Evolutionary conservation across 2,888 invertebrate genomes (phyloP), one percentile per base, ranked within the genome.

Genomic region (Machimus atricapillus): DNA sequence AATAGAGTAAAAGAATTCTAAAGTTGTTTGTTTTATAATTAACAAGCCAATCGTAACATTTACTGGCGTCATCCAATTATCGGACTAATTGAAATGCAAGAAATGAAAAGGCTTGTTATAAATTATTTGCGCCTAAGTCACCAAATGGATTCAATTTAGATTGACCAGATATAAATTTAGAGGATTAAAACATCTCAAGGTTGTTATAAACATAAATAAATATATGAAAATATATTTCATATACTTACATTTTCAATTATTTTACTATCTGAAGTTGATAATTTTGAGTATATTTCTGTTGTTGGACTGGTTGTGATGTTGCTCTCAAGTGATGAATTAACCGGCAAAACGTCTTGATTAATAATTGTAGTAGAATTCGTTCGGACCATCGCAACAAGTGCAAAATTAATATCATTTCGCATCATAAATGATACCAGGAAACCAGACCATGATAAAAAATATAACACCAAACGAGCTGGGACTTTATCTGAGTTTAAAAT

Each of bases 361-460:
- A 40, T 40, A 37, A 19, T 66, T 31, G 12, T 58, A n/a, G 66
- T 40, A 8, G 77, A 77, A 56, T 86, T 78, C 5, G 90, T 87
- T 34, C 89, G 88, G 12, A 94, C 95, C 96, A 96, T 96, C 7
- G 95, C 95, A 31, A 95, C 95, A 89, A 96, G 94, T 1, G 95
- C 95, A 89, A 96, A 93, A 91, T 96, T 96, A 90, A 96, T 96
- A 91, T 96, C 96, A 89, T 94, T 95, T 82, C 96, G 93, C 96
- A 96, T 96, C 95, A 96, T 96, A 90, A 96, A 96, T 2, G 95
- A 95, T 7, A 96, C 95, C 87, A 96, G 93, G 90, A 96, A 96
- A 79, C 96, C 96, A 43, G 95, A 94, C 94, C 96, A 96, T 88
- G 96, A 96, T 88, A 96, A 92, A 90, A 96, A 93, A 91, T 96